Base-by-base conservation (phyloP, 1,140 invertebrate genomes). In the Penaeus chinensis region DNA sequence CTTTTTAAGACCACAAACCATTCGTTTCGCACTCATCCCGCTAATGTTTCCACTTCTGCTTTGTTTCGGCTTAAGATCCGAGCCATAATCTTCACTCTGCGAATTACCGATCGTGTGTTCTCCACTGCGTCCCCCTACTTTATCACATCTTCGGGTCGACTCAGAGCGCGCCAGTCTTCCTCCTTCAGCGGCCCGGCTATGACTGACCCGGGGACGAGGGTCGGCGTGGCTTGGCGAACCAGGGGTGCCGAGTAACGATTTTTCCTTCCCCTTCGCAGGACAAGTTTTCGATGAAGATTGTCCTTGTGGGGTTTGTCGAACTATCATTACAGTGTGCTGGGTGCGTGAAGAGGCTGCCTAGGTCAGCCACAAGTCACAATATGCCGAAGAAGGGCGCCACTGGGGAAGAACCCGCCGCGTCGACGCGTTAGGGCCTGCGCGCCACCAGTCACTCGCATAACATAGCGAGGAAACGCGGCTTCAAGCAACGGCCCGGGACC, bases 161-260 rank as follows among this genome's bases (percentile, higher is more conserved):
- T 61, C 47, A 84, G 82, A 71, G 82, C 82, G 82, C 47, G 61
- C 16, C 27, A 71, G 37, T 27, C 27, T 54, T 42, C 24, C 82
- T 76, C 82, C 60, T 20, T 61, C 69, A 76, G 82, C 69, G 66
- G 69, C 82, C 82, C 82, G 82, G 82, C 82, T 22, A 84, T 84
- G 82, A 82, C 81, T 82, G 63, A 84, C 71, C 82, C 82, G n/a
- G 69, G 42, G 69, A 71, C 61, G 66, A 76, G 69, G 69, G 47
- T 74, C 69, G 82, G 82, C 82, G 69, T 84, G 82, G 82, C 82
- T 66, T 84, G 82, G 82, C 69, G 76, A 47, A 84, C 60, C 37
- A 66, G 76, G 82, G 82, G 82, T 84, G 82, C 71, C 82, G 47
- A 74, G 82, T 84, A 84, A 84, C 82, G 82, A 84, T 84, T 84